These are phyloP conservation scores for Sarcophaga caerulescens DNA, from an alignment of 2,888 invertebrate species.

Conservation along the genomic window DNA sequence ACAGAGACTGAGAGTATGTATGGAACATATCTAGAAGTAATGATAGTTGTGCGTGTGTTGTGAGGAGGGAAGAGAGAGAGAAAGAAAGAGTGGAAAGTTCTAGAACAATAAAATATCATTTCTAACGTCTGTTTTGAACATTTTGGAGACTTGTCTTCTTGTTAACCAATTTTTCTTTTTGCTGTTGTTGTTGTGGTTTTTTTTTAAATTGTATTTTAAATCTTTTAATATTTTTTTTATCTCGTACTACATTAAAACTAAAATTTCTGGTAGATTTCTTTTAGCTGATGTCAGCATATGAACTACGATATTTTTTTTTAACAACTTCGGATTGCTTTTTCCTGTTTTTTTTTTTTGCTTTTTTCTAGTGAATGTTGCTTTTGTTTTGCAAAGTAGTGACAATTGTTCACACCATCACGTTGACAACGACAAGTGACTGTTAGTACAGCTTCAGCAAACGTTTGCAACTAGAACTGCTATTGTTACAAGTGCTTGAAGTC, in stretches of 20 bases:
- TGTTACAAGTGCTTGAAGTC: not conserved
- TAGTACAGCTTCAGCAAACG: slow-evolving; percentile 22
- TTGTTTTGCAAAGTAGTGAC: slow-evolving; percentile 55
- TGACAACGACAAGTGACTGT: slow-evolving; percentile 43
- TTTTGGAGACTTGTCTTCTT: slow-evolving; percentile 45
- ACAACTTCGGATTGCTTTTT: not conserved
- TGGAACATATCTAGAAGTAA: not conserved
- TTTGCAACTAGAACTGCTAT: slow-evolving; percentile 1
- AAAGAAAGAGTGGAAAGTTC: not conserved
- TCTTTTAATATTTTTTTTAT: not conserved
- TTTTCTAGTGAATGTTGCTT: slow-evolving; percentile 7
- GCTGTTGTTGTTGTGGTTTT: not conserved
- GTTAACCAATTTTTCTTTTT: slow-evolving; percentile 45
- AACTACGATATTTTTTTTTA: not conserved
- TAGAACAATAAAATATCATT: slow-evolving; percentile 55
- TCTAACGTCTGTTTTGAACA: slow-evolving; percentile 57
- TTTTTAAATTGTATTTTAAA: not conserved
- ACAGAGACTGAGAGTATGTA: not conserved
- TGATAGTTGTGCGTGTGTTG: too few species aligned
- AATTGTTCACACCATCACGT: slow-evolving; percentile 59
- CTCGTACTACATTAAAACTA: not conserved
- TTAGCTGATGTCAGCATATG: slow-evolving; percentile 64
- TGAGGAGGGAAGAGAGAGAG: not conserved
- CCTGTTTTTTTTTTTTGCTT: slow-evolving; percentile 1
- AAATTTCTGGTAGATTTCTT: slow-evolving; percentile 42